These are phyloP conservation scores for Drosophila koepferae DNA, from an alignment of 2,888 invertebrate genomes.

Conservation along the genomic window DNA sequence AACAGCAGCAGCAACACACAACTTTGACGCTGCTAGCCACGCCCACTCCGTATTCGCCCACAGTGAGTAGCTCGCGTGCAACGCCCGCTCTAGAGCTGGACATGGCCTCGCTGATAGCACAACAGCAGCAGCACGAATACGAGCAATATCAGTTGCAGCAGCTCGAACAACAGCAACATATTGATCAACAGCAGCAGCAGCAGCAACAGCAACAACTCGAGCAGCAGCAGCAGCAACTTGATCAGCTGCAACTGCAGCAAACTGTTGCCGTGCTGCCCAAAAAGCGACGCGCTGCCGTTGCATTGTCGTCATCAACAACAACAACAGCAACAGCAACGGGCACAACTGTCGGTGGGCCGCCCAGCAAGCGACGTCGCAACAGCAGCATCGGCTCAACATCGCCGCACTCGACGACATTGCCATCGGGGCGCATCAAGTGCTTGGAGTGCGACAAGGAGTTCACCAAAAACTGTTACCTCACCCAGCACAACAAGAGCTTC, in stretches of 20 bases:
- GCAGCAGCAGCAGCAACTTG: conserved; percentile 41
- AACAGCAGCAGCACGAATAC: conserved; percentile 43
- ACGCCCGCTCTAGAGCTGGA: conserved; percentile 82
- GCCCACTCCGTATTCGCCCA: conserved; percentile 77
- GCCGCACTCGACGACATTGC: conserved; percentile 70
- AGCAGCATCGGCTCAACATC: conserved; percentile 69
- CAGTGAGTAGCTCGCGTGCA: conserved; percentile 84
- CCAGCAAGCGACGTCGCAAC: conserved; percentile 70
- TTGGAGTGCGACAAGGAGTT: conserved; percentile 93
- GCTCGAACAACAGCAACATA: conserved; percentile 40
- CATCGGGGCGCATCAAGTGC: conserved; percentile 87
- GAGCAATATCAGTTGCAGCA: conserved; percentile 28
- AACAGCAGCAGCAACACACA: conserved; percentile 35
- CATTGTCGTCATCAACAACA: conserved; percentile 29
- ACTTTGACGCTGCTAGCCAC: conserved; percentile 61
- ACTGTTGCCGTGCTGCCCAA: conserved; percentile 44
- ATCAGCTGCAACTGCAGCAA: conserved; percentile 42
- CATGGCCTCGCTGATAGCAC: conserved; percentile 63
- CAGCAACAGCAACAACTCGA: conserved; percentile 33
- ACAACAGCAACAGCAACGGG: conserved; percentile 17
- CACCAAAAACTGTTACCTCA: conserved; percentile 94
- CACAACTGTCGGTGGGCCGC: conserved; percentile 19
- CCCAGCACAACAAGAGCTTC: conserved; percentile 95
- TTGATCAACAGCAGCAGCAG: conserved; percentile 21
- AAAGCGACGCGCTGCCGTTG: conserved; percentile 44